Evolutionary conservation across 2,888 invertebrate genomes (phyloP).

Genomic region (Taenaris catops): DNA sequence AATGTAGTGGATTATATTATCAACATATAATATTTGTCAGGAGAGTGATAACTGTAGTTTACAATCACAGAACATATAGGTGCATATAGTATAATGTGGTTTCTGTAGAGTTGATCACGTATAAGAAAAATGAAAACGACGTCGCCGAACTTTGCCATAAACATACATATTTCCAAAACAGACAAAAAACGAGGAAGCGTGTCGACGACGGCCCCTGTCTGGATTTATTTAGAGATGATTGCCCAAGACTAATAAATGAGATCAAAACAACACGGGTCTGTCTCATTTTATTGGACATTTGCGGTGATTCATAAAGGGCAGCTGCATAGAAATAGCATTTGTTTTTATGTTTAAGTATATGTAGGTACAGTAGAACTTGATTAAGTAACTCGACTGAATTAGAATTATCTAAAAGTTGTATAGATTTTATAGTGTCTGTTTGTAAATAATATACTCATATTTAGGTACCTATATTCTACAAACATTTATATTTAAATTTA

Average conservation of each 20-base stretch:
- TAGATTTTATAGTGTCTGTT: too few relatives aligned
- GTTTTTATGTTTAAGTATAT: slow-evolving; percentile 2
- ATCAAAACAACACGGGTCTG: slow-evolving; percentile 25
- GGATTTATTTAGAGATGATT: slow-evolving; percentile 32
- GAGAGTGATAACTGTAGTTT: too few relatives aligned
- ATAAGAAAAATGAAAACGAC: slow-evolving; percentile 1
- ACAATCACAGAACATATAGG: too few relatives aligned
- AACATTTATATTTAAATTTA: too few relatives aligned
- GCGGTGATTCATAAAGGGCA: slow-evolving; percentile 25
- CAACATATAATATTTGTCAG: too few relatives aligned
- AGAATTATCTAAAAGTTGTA: too few relatives aligned
- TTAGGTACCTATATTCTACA: too few relatives aligned
- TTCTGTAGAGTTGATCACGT: too few relatives aligned
- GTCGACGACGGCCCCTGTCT: slow-evolving; percentile 24
- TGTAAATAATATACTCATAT: too few relatives aligned
- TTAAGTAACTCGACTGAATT: slow-evolving; percentile 2
- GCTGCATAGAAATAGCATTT: slow-evolving; percentile 18
- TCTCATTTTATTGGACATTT: slow-evolving; percentile 18
- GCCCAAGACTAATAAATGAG: slow-evolving; percentile 29
- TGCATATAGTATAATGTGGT: too few relatives aligned
- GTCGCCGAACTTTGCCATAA: slow-evolving; percentile 11
- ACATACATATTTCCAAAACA: slow-evolving; percentile 23
- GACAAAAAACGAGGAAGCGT: slow-evolving; percentile 25
- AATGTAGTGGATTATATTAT: too few relatives aligned
- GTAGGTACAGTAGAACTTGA: slow-evolving; percentile 10